Percentiles rank a stretch among this genome's conserved stretches.
Evolutionary conservation across 2,888 invertebrate genomes (phyloP).

Genomic region (Parascotia fuliginaria): DNA sequence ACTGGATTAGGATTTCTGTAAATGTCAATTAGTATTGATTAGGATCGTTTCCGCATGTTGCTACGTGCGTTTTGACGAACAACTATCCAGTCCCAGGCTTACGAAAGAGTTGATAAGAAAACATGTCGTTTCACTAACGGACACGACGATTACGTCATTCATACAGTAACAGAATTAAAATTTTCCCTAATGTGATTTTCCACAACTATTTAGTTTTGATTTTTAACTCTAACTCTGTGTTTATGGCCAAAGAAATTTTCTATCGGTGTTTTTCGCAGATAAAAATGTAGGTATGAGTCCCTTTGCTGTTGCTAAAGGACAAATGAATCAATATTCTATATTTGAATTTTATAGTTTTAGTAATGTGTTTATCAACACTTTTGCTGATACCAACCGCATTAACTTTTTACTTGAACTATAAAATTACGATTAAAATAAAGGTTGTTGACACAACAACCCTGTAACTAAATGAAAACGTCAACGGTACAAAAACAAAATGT

Average conservation of each 20-base stretch:
- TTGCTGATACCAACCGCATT: not conserved
- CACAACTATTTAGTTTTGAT: too few relatives aligned
- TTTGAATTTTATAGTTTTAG: too few relatives aligned
- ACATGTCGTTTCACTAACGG: not conserved
- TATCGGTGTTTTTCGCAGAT: too few relatives aligned
- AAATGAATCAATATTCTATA: too few relatives aligned
- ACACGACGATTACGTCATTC: too few relatives aligned
- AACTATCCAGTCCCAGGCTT: not conserved
- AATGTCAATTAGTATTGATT: slow-evolving; percentile 34
- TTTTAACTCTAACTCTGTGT: too few relatives aligned
- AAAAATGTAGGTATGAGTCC: too few relatives aligned
- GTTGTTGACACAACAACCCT: slow-evolving; percentile 1
- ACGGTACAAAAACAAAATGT: slow-evolving; percentile 2
- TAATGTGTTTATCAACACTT: not conserved
- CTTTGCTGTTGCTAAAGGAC: too few relatives aligned
- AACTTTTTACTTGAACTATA: not conserved
- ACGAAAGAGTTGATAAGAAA: not conserved
- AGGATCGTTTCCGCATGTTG: slow-evolving; percentile 29
- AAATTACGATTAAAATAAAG: not conserved
- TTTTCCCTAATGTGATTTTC: too few relatives aligned
- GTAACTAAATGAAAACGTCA: slow-evolving; percentile 4
- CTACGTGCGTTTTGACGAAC: slow-evolving; percentile 1
- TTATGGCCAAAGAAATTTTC: too few relatives aligned
- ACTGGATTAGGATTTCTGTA: not conserved
- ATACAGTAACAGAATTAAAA: too few relatives aligned